phyloP scores from a whole-genome alignment of 2,113 vertebrate species.

The Pterocles orientalis region DNA sequence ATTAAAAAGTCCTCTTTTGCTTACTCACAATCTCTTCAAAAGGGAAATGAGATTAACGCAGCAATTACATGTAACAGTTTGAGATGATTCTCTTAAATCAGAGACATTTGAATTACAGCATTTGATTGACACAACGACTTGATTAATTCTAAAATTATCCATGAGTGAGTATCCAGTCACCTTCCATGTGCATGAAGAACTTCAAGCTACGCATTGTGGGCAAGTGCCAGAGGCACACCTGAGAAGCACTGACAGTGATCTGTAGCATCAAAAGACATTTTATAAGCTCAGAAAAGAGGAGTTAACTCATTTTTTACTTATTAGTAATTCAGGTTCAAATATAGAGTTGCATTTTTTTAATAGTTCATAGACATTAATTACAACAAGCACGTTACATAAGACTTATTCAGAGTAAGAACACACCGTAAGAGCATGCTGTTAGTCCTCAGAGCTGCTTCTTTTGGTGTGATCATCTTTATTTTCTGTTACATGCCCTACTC shows the following conservation, averaged over 20 bases:
- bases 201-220: not conserved
- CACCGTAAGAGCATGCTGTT: not conserved
- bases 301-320: not conserved
- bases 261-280: not conserved
- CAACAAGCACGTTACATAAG: not conserved
- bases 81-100: not conserved
- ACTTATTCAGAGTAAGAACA: not conserved
- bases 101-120: not conserved
- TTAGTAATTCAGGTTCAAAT: not conserved
- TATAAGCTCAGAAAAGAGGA: not conserved
- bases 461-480: not conserved
- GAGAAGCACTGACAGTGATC: not conserved
- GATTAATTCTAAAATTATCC: not conserved
- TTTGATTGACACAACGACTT: not conserved
- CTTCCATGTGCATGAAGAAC: not conserved
- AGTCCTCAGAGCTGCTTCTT: not conserved
- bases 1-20: not conserved
- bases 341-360: not conserved
- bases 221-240: not conserved
- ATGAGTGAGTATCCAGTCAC: not conserved
- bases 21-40: not conserved
- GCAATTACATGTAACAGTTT: not conserved
- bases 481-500: not conserved
- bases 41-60: not conserved
- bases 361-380: not conserved